Evolutionary conservation across 2,888 invertebrate genomes (phyloP), one percentile per base, ranked within the genome.

Genomic region (Lamproptera curius): DNA sequence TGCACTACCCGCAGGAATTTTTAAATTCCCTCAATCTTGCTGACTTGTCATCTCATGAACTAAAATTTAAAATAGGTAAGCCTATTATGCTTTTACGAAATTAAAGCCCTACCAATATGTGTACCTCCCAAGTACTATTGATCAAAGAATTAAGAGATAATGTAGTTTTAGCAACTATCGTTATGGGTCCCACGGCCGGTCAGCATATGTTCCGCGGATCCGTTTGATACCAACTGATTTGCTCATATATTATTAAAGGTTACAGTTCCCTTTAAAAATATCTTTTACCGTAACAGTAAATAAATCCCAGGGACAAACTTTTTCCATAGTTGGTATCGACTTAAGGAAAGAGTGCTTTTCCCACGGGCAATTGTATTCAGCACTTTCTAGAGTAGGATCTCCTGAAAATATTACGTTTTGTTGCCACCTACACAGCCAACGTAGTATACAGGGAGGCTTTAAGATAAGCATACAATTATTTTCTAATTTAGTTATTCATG

Each of bases 1-100:
- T 60, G 1, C 55, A 59, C 38, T 58, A 58, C 11, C 58, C 60
- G 31, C 54, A 58, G 35, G 56, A 62, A 59, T 62, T 61, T 55
- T 59, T 51, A 62, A 62, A 60, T 61, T 38, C 57, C 1, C 41
- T n/a, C n/a, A n/a, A n/a, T 23, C 8, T 23, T 23, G 23, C 23
- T 23, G 23, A 8, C 23, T 23, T 23, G 23, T 8, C 23, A 23
- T 8, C 23, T 23, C 23, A 23, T 23, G 23, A 23, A 23, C 23
- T 23, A 23, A 23, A 23, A 23, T 23, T 23, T 6, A 23, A 23
- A 23, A 23, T 23, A 23, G 23, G 23, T 23, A 23, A 4, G 23
- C 23, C 23, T 23, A 8, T 23, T 23, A 23, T 23, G 23, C 23
- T 23, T 23, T 23, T 23, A 23, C 8, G 8, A 23, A 23, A 23